A percentile compares a stretch with the other conserved stretches of the same genome.
Evolutionary conservation across 2,888 invertebrate species (phyloP).

Genomic region (Nasonovia ribisnigri): DNA sequence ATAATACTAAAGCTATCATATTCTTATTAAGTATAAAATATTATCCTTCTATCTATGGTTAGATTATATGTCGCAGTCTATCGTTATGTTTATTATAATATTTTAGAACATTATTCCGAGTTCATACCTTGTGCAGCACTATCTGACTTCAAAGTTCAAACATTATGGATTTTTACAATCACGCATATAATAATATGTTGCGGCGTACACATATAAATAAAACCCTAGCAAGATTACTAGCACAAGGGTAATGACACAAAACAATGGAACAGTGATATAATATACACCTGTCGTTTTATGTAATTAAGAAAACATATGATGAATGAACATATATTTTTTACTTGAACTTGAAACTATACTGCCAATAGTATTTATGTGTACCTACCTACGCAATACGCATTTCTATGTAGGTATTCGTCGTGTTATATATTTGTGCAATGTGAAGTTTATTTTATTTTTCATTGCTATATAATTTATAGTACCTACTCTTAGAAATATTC

Average conservation of each 20-base stretch:
- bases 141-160: constrained; percentile 26
- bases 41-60: not conserved
- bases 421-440: not conserved
- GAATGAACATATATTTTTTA: constrained; percentile 52
- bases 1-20: not conserved
- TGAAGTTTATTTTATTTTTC: not conserved
- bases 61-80: not conserved
- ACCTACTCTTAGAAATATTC: not conserved
- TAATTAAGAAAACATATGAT: constrained; percentile 57
- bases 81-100: not conserved
- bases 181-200: constrained; percentile 7
- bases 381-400: not conserved
- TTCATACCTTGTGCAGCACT: constrained; percentile 21
- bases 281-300: constrained; percentile 61
- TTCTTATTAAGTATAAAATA: not conserved
- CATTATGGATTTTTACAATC: constrained; percentile 50
- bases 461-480: not conserved
- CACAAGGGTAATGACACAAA: constrained; percentile 60
- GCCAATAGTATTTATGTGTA: constrained; percentile 13
- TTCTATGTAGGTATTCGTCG: not conserved
- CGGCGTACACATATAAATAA: constrained; percentile 37
- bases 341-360: constrained; percentile 30
- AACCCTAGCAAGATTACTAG: constrained; percentile 54
- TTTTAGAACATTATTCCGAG: constrained; percentile 13
- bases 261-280: constrained; percentile 62